These are phyloP conservation scores for Semaprochilodus insignis DNA, from an alignment of 2,797 vertebrate species.

Conservation along the genomic window DNA sequence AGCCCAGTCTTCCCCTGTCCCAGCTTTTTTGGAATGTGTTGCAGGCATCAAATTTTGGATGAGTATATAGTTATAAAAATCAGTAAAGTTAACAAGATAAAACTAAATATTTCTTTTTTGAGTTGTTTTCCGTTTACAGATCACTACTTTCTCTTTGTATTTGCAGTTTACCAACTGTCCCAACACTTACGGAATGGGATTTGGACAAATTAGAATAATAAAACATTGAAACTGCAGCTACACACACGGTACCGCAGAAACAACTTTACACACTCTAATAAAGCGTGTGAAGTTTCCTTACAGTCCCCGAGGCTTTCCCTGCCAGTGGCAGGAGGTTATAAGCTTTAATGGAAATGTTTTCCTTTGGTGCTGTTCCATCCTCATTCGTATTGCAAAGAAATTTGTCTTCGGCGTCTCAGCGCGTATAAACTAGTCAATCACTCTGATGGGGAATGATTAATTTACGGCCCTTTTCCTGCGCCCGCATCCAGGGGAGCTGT, in stretches of 20 bases:
- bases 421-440: constrained; percentile 62
- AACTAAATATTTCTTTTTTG: too few relatives aligned
- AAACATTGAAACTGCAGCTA: not conserved
- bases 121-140: too few relatives aligned
- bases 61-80: too few relatives aligned
- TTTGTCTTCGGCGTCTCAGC: constrained; percentile 54
- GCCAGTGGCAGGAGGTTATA: constrained; percentile 41
- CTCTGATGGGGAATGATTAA: constrained; percentile 50
- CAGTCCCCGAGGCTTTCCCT: constrained; percentile 50
- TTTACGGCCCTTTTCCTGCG: constrained; percentile 41
- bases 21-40: too few relatives aligned
- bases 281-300: constrained; percentile 49
- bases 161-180: too few relatives aligned
- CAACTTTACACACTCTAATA: constrained; percentile 43
- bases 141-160: too few relatives aligned
- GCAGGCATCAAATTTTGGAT: too few relatives aligned
- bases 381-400: constrained; percentile 59
- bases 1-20: too few relatives aligned
- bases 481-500: constrained; percentile 42
- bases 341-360: constrained; percentile 59
- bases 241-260: constrained; percentile 13
- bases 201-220: not conserved
- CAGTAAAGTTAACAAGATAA: too few relatives aligned
- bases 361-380: constrained; percentile 54
- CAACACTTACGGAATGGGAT: too few relatives aligned